Evolutionary conservation across 1,140 invertebrate species (phyloP), one percentile per base, ranked within the genome.

Genomic region (Harlomillsia oculata): DNA sequence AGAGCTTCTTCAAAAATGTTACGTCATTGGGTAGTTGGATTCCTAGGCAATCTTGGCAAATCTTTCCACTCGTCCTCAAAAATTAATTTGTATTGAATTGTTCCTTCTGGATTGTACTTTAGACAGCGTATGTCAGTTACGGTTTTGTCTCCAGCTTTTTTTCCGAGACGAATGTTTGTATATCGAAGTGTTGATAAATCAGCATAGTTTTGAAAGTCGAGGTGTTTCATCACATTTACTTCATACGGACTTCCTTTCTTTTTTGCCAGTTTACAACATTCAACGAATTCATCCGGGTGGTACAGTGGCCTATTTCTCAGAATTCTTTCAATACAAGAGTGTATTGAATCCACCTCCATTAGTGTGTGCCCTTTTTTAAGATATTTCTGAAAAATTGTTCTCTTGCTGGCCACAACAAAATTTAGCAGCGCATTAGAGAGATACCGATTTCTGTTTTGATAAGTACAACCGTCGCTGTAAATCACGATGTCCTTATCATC

Each of bases 401-500:
- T 51, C 11, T 44, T 34, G 8, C 18, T n/a, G 23, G 30, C 9
- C 16, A 44, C 28, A 1, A 39, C 16, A 11, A 36, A 21, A 30
- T 57, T 8, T 25, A 57, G 16, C 39, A 57, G 23, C 4, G 48
- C 48, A 44, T 41, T 60, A 11, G 25, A 16, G 9, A 60, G 13
- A 14, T 16, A 26, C 13, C 13, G 13, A 36, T 71, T 72, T 14
- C 70, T 50, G 43, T 71, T 72, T 61, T 72, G 69, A 25, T 64
- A 63, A 6, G 58, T 63, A 50, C 68, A 70, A 9, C 68, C 70
- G 57, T 70, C 69, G 21, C 67, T 67, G 46, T 56, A 70, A 40
- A 69, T 59, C 39, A 69, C 46, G 34, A 69, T 67, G 37, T 3
- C 4, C n/a, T 18, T 20, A 3, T 43, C 13, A 8, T 43, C 40